These are phyloP conservation scores for Phoenoteleia sp. DNA, from an alignment of 2,888 invertebrate species.

Conservation along the genomic window DNA sequence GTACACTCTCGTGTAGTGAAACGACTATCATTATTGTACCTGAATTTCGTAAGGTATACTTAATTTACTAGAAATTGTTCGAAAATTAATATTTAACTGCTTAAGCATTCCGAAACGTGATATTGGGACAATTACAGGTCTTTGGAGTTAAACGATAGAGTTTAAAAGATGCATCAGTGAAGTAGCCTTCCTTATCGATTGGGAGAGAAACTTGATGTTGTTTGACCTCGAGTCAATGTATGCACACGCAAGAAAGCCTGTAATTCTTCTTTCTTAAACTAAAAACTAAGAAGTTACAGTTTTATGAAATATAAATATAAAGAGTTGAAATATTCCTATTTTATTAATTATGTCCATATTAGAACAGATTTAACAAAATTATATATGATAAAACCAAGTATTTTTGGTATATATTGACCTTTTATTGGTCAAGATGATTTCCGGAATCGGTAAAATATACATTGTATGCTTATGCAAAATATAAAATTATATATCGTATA, in stretches of 20 bases:
- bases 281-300: too few species aligned
- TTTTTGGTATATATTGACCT: slow-evolving; percentile 27
- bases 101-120: slow-evolving; percentile 71
- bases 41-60: too few species aligned
- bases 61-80: slow-evolving; percentile 54
- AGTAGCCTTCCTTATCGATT: slow-evolving; percentile 85
- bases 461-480: too few species aligned
- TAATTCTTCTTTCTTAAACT: background rate
- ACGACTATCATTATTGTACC: slow-evolving; percentile 73
- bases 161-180: slow-evolving; percentile 77
- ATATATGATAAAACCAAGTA: background rate
- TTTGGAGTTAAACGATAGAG: slow-evolving; percentile 82
- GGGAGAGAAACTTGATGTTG: slow-evolving; percentile 60
- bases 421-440: slow-evolving; percentile 56
- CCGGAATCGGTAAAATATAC: slow-evolving; percentile 50
- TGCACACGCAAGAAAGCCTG: background rate
- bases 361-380: background rate
- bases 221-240: slow-evolving; percentile 21
- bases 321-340: too few species aligned
- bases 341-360: background rate
- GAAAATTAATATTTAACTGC: slow-evolving; percentile 43
- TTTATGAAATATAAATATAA: too few species aligned
- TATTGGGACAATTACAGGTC: slow-evolving; percentile 77
- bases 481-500: too few species aligned
- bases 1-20: too few species aligned